phyloP scores from a whole-genome alignment of 2,888 invertebrate species.

The Biston stratarius region DNA sequence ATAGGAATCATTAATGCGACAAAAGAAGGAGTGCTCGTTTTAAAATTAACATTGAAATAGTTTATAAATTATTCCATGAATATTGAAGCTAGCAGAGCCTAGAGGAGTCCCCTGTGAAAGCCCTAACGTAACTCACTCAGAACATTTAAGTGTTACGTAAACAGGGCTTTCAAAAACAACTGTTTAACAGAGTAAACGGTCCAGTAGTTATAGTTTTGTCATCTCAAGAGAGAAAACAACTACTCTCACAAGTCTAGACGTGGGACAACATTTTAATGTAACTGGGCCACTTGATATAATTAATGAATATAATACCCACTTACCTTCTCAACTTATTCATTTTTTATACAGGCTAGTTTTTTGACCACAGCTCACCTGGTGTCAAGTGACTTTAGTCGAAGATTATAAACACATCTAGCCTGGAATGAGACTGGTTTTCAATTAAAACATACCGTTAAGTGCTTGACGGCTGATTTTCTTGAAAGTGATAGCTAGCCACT shows the following conservation, averaged over 20 bases:
- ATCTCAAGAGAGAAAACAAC: background rate
- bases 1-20: too few species aligned
- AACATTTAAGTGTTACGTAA: conserved; percentile 16
- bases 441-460: too few species aligned
- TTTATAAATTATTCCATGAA: background rate
- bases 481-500: too few species aligned
- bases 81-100: conserved; percentile 1
- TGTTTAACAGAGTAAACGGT: conserved; percentile 3
- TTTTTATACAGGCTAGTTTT: too few species aligned
- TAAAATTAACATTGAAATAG: too few species aligned
- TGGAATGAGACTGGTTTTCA: too few species aligned
- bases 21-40: too few species aligned
- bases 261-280: background rate
- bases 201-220: background rate
- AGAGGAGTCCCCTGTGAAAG: conserved; percentile 1
- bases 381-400: too few species aligned
- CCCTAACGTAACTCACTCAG: background rate
- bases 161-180: background rate
- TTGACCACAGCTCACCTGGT: too few species aligned
- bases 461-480: too few species aligned
- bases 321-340: background rate
- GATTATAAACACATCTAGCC: too few species aligned
- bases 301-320: background rate
- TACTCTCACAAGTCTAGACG: conserved; percentile 6
- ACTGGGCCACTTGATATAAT: background rate